Base-by-base conservation (phyloP, 2,797 vertebrate genomes). In the Enteromius unitaeniatus region DNA sequence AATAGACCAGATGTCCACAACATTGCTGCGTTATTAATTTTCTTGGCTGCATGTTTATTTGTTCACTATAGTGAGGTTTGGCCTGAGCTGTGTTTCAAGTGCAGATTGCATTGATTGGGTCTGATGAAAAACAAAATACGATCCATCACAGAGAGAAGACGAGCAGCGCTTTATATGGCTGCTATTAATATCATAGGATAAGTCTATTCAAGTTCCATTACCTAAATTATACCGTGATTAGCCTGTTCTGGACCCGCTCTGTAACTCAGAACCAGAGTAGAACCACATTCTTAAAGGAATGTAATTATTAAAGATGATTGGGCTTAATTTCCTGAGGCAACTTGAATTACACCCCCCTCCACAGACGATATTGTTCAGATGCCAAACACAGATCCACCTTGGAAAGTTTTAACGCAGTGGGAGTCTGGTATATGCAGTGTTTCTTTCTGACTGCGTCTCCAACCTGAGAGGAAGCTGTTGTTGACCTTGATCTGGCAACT, bases 401-500 rank as follows among this genome's bases (percentile, higher is more conserved):
- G 78, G 49, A 55, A 58, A 42, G 21, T 42, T 80, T 42, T 55
- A 21, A n/a, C 10, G 7, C 58, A 37, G 19, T 40, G 17, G 28
- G 40, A 49, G 60, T 45, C n/a, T 78, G 6, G 45, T 64, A 21
- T 47, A 21, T 37, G 13, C 17, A 6, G 9, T 0, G 14, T 76
- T 58, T 58, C 73, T 78, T 79, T 79, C 21, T 79, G 3, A 23
- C 37, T 40, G 28, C 40, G n/a, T 81, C 65, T 81, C 23, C 6
- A 60, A 70, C 11, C 51, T 60, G 67, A 72, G 58, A 72, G 51
- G 51, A 72, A 81, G 67, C 67, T 72, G 67, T 58, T 45, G 79
- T 60, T 70, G 51, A 72, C 67, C 51, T 81, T 60, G 79, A 58
- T 81, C 51, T 81, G 79, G 67, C 67, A 81, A 81, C 79, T 31